Base-by-base conservation (phyloP, 2,113 vertebrate genomes). In the Lophius piscatorius region DNA sequence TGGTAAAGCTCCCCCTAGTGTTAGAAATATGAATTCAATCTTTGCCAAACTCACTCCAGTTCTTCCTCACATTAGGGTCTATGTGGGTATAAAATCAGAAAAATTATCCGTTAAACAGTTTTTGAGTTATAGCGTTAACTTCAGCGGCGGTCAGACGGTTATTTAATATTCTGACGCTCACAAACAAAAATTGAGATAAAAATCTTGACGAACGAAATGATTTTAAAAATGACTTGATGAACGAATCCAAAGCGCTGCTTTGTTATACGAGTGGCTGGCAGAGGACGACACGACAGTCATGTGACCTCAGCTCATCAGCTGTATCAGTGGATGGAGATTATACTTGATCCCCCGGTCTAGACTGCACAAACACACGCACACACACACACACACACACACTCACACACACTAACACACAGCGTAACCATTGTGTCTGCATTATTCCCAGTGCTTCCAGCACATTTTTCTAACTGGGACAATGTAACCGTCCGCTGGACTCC, bases 301-400 rank as follows among this genome's bases (percentile, higher is more conserved):
- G 35, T 67, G 69, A 78, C 74, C 74, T 63, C 51, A 23, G 57
- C 56, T 73, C 79, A 84, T 88, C 79, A 81, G 74, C 72, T 66
- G 63, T 87, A 83, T 82, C 84, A 70, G 66, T 74, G 70, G 35
- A 57, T 60, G 48, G 76, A 77, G 85, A 84, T 87, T 88, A 84
- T 46, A 57, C 54, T 73, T 86, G 65, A 82, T 81, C 84, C 83
- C 34, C 23, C 40, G 61, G 80, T 83, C 59, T 74, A 85, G 70
- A 76, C 61, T 67, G 63, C 40, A 60, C 57, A 61, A 39, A 39
- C 56, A 28, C 47, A 23, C 48, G 41, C 49, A 55, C 41, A 54
- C 47, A 51, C 21, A 26, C 23, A 45, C 23, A 36, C 42, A 58
- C 57, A 47, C 46, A 18, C 34, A 47, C 33, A 16, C 40, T 24